Evolutionary conservation across 1,140 invertebrate genomes (phyloP).

Genomic region (Heliconius eleuchia): DNA sequence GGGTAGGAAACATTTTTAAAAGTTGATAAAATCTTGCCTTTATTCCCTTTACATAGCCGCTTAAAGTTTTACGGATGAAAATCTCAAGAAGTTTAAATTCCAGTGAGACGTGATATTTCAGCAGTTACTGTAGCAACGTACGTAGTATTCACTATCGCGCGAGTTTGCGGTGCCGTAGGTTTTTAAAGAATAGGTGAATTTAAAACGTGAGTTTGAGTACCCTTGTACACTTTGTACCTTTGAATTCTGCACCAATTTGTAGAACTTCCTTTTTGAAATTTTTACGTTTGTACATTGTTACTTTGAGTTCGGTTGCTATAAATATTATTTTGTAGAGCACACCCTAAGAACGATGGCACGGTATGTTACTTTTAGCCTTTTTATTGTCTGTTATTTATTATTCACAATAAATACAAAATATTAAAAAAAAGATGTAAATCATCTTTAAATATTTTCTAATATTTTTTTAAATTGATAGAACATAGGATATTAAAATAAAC

Average conservation of each 20-base stretch:
- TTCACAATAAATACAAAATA: too few species aligned
- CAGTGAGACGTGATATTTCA: conserved; percentile 44
- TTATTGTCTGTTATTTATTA: too few species aligned
- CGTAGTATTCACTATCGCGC: conserved; percentile 16
- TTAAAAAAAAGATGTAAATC: too few species aligned
- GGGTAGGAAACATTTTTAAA: conserved; percentile 34
- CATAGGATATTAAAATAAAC: too few species aligned
- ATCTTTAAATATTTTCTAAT: too few species aligned
- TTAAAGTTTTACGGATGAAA: conserved; percentile 46
- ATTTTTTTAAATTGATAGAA: too few species aligned
- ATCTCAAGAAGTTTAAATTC: conserved; percentile 45
- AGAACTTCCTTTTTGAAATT: not conserved
- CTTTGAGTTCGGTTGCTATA: too few species aligned
- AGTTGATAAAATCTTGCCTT: conserved; percentile 46
- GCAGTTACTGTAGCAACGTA: conserved; percentile 25
- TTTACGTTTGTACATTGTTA: not conserved
- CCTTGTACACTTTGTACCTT: conserved; percentile 22
- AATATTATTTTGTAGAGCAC: too few species aligned
- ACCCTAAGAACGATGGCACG: too few species aligned
- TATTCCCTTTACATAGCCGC: conserved; percentile 42
- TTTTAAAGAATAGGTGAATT: conserved; percentile 41
- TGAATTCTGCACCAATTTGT: conserved; percentile 16
- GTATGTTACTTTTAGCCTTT: too few species aligned
- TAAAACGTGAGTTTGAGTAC: conserved; percentile 24
- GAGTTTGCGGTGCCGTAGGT: conserved; percentile 31